Percentiles rank a stretch among this genome's conserved stretches.
Conservation (phyloP, 2,797 vertebrate species). For the Nannoperca obscura region DNA sequence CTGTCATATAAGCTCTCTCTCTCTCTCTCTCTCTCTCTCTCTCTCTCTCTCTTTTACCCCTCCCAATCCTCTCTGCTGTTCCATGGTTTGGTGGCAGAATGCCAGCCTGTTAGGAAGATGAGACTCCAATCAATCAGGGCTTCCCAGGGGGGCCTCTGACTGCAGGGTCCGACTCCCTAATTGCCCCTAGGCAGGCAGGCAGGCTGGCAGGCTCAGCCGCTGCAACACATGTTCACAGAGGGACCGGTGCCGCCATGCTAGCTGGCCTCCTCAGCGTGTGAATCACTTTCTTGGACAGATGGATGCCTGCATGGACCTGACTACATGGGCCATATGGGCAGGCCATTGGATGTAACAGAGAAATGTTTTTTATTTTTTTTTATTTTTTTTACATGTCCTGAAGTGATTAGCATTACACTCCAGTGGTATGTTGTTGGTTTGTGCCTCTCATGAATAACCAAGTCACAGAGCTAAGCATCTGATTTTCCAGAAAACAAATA, state of each 20-base stretch:
- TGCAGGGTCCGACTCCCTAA: constrained; percentile 75
- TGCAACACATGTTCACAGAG: constrained; percentile 84
- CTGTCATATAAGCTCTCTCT: constrained; percentile 63
- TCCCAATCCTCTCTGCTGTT: constrained; percentile 71
- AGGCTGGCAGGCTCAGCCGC: constrained; percentile 68
- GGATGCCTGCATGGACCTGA: constrained; percentile 66
- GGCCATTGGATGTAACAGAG: constrained; percentile 28
- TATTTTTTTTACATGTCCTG: background rate
- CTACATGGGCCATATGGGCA: constrained; percentile 72
- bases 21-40: constrained; percentile 62
- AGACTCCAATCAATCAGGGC: constrained; percentile 90
- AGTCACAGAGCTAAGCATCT: constrained; percentile 4
- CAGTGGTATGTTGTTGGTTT: constrained; percentile 5
- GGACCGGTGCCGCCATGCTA: constrained; percentile 62
- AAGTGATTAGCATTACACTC: constrained; percentile 20
- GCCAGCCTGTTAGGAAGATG: constrained; percentile 90
- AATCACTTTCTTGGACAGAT: constrained; percentile 83
- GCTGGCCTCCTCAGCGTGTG: constrained; percentile 66
- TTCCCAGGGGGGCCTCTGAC: constrained; percentile 75
- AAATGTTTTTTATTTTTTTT: constrained; percentile 13
- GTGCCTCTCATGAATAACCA: constrained; percentile 3
- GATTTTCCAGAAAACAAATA: background rate
- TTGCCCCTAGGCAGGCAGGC: constrained; percentile 73
- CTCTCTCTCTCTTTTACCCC: constrained; percentile 48
- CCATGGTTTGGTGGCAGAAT: constrained; percentile 80